Evolutionary conservation across 2,113 vertebrate genomes (phyloP), one percentile per base, ranked within the genome.

Genomic region (Thunnus maccoyii): DNA sequence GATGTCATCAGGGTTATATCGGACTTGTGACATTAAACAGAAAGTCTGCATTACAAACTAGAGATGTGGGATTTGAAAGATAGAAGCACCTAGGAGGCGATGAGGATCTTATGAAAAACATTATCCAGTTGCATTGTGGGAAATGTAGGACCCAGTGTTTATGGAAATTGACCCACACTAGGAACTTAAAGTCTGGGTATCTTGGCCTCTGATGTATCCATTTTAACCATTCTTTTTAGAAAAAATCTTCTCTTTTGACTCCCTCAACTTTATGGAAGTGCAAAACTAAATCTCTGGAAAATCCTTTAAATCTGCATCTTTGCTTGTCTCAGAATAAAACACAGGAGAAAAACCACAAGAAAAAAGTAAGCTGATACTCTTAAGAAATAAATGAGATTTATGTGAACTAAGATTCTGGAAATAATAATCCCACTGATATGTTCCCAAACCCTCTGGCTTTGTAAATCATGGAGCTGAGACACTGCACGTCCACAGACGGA

Each of bases 401-500:
- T 18, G 12, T 66, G 48, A 44, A 36, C 5, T 25, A n/a, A 51
- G 65, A 72, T 51, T 61, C 18, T 46, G 11, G 30, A n/a, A 27
- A 63, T 22, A 60, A 67, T 44, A 67, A 48, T 66, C 74, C 52
- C 52, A 25, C 0, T 55, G 36, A 68, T 71, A 71, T 60, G 64
- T 22, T 15, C 44, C n/a, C 3, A 10, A 20, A 4, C 0, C 36
- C 22, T 17, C 60, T 0, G 12, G 65, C 67, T 82, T 58, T 79
- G 70, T 77, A 66, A 4, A 14, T 16, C 25, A 55, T 18, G 4
- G 72, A 71, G 30, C 58, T 14, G 78, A 87, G 68, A 69, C 65
- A 32, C 68, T 72, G 60, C 50, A 27, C 76, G 68, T 80, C 77
- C 71, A 86, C 87, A 86, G 87, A 88, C 50, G 46, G 83, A 86